Conservation (phyloP, 2,888 invertebrate genomes). For the Trichacis sp. region DNA sequence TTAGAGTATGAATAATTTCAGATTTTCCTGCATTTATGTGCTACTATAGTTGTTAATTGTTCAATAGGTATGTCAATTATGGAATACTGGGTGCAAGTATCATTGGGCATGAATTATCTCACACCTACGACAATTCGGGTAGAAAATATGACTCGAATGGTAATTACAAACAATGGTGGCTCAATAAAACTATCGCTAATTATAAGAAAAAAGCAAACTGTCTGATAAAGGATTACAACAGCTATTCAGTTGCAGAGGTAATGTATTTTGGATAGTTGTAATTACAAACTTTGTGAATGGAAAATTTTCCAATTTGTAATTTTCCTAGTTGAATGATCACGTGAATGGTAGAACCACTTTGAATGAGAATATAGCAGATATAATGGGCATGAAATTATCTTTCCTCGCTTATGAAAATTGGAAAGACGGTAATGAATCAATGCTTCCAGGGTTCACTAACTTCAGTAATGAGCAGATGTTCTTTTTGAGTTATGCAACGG, state of each 20-base stretch:
- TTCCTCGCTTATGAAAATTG: slow-evolving; percentile 77
- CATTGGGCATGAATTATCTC: slow-evolving; percentile 80
- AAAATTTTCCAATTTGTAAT: too few relatives aligned
- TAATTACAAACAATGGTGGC: slow-evolving; percentile 91
- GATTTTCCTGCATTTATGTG: too few relatives aligned
- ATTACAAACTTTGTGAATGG: too few relatives aligned
- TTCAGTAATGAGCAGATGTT: slow-evolving; percentile 81
- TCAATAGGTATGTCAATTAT: slow-evolving; percentile 82
- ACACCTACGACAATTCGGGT: slow-evolving; percentile 76
- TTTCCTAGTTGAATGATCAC: slow-evolving; percentile 68
- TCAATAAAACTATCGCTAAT: slow-evolving; percentile 78
- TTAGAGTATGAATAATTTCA: too few relatives aligned
- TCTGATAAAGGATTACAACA: slow-evolving; percentile 86
- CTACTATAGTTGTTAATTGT: too few relatives aligned
- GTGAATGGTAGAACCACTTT: slow-evolving; percentile 81
- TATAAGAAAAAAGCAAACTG: slow-evolving; percentile 85
- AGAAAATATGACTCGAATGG: slow-evolving; percentile 88
- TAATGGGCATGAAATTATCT: slow-evolving; percentile 84
- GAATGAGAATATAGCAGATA: slow-evolving; percentile 87
- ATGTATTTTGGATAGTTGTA: too few relatives aligned
- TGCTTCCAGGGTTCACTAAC: slow-evolving; percentile 80
- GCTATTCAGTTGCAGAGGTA: slow-evolving; percentile 76
- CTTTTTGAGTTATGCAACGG: slow-evolving; percentile 85
- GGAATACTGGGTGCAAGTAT: slow-evolving; percentile 82
- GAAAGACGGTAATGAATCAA: slow-evolving; percentile 74